Evolutionary conservation across 1,140 invertebrate genomes (phyloP).

Genomic region (Tetragonula clypearis): DNA sequence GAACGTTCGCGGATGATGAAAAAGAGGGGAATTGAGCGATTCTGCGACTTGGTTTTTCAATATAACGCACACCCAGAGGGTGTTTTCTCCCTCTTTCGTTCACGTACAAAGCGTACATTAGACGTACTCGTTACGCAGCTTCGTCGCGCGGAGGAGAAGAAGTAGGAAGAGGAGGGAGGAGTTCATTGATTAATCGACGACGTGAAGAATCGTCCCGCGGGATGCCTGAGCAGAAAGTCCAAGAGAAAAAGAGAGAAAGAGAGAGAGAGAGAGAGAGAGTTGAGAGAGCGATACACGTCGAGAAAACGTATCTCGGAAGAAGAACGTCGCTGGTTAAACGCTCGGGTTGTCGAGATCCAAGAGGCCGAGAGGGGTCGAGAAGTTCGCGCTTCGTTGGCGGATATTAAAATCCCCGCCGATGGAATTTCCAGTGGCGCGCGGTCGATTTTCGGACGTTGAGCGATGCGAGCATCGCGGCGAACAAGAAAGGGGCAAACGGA

Average conservation of each 20-base stretch:
- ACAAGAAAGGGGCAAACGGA: not conserved
- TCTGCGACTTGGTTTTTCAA: slow-evolving; percentile 51
- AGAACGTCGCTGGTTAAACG: slow-evolving; percentile 6
- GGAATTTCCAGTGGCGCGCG: not conserved
- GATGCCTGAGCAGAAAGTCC: slow-evolving; percentile 40
- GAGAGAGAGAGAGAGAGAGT: not conserved
- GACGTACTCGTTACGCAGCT: slow-evolving; percentile 26
- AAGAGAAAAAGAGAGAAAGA: slow-evolving; percentile 28
- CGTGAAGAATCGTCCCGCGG: slow-evolving; percentile 29
- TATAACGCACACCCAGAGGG: slow-evolving; percentile 52
- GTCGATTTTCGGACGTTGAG: not conserved
- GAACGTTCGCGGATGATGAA: not conserved
- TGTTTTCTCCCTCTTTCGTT: slow-evolving; percentile 57
- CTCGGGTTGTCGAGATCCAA: no score
- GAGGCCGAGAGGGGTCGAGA: not conserved
- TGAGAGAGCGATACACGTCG: no score
- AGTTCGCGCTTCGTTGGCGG: slow-evolving; percentile 23
- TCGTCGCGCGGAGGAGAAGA: slow-evolving; percentile 6
- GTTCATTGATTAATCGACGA: slow-evolving; percentile 58
- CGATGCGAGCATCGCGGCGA: not conserved
- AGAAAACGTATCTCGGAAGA: slow-evolving; percentile 3
- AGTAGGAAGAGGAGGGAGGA: slow-evolving; percentile 18
- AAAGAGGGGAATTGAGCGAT: not conserved
- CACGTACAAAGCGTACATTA: slow-evolving; percentile 60
- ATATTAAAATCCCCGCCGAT: slow-evolving; percentile 14